phyloP scores from a whole-genome alignment of 2,797 vertebrate species.

The Thamnophis elegans region DNA sequence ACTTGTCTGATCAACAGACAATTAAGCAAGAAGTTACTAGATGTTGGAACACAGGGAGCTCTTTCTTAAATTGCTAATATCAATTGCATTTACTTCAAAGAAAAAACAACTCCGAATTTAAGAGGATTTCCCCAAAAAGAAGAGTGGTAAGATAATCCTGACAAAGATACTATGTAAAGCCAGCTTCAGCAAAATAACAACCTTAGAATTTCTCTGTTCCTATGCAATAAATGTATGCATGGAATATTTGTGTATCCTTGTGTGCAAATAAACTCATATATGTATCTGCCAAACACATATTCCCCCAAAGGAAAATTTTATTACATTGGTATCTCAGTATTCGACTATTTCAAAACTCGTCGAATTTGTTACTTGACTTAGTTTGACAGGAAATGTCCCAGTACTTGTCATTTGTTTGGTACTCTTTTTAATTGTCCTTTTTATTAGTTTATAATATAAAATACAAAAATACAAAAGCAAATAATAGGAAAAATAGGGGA shows the following conservation, averaged over 20 bases:
- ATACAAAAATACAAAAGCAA: too few species aligned
- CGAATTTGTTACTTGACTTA: too few species aligned
- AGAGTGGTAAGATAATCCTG: background rate
- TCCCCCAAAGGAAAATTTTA: background rate
- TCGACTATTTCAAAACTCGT: too few species aligned
- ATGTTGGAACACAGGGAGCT: background rate
- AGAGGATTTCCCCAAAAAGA: background rate
- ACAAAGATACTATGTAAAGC: background rate
- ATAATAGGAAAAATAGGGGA: too few species aligned
- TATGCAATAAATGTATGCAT: background rate
- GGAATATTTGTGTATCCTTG: background rate
- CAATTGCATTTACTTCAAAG: background rate
- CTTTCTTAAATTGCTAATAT: background rate
- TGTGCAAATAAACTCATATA: background rate
- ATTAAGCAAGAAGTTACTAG: background rate
- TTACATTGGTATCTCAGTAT: background rate
- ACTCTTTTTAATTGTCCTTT: too few species aligned
- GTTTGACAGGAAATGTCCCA: background rate
- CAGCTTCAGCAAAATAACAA: background rate
- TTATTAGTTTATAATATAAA: too few species aligned
- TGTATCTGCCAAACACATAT: background rate
- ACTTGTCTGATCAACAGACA: background rate
- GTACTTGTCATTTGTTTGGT: background rate
- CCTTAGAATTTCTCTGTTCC: background rate
- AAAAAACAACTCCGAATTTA: background rate